These are phyloP conservation scores for Drosophila malerkotliana DNA, from an alignment of 1,140 invertebrate species.

Conservation along the genomic window DNA sequence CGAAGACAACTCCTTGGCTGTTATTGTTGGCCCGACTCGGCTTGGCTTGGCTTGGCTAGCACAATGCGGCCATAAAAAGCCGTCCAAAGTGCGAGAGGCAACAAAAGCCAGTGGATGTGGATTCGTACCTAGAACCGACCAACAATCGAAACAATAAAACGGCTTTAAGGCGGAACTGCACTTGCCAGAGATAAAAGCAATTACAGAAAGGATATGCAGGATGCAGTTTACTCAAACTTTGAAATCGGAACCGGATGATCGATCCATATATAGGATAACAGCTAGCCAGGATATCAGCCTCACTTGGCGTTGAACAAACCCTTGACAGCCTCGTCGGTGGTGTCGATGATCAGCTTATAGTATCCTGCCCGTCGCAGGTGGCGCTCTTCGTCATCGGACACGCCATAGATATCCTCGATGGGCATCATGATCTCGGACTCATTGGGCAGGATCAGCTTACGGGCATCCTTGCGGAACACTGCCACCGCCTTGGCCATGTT, in stretches of 20 bases:
- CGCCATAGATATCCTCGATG: slow-evolving; percentile 76
- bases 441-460: slow-evolving; percentile 72
- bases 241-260: slow-evolving; percentile 13
- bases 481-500: slow-evolving; percentile 72
- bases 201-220: slow-evolving; percentile 31
- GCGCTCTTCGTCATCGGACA: slow-evolving; percentile 70
- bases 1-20: slow-evolving; percentile 1
- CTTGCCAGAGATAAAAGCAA: slow-evolving; percentile 59
- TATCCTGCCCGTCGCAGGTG: slow-evolving; percentile 58
- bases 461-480: slow-evolving; percentile 76
- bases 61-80: slow-evolving; percentile 76
- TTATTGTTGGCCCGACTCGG: slow-evolving; percentile 31
- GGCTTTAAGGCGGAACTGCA: slow-evolving; percentile 56
- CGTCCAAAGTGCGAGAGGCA: slow-evolving; percentile 49
- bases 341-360: slow-evolving; percentile 68
- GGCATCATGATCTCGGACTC: slow-evolving; percentile 74
- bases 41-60: slow-evolving; percentile 36
- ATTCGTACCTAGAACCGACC: slow-evolving; percentile 3
- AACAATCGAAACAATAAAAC: slow-evolving; percentile 80
- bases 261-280: neutral
- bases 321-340: slow-evolving; percentile 69
- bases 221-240: slow-evolving; percentile 33
- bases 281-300: neutral
- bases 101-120: slow-evolving; percentile 49
- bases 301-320: slow-evolving; percentile 65